Evolutionary conservation across 2,113 vertebrate species (phyloP).

Genomic region (Apteryx mantelli): DNA sequence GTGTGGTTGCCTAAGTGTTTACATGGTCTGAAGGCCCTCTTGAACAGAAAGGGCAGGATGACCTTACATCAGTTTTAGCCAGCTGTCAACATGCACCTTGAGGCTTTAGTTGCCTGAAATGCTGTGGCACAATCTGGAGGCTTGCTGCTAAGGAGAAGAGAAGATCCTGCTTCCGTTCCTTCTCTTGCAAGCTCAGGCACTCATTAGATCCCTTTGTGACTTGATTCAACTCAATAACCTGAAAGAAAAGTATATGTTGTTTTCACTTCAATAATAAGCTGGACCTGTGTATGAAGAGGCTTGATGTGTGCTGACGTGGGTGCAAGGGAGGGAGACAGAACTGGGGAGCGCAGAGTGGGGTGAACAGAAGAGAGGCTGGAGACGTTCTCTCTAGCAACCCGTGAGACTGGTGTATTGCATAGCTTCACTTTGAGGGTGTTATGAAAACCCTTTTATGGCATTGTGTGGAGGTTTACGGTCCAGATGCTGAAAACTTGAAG

Average conservation of each 20-base stretch:
- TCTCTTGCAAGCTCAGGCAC: not conserved
- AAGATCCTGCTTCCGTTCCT: not conserved
- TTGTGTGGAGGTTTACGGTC: not conserved
- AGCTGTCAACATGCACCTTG: not conserved
- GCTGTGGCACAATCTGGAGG: not conserved
- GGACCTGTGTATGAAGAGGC: not conserved
- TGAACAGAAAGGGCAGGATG: not conserved
- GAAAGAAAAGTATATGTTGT: not conserved
- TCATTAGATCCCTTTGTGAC: not conserved
- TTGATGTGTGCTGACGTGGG: not conserved
- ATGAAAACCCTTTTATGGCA: too few relatives aligned
- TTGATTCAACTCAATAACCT: not conserved
- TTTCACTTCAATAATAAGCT: not conserved
- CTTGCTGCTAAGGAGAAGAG: not conserved
- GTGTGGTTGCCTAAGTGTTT: not conserved
- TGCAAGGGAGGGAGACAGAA: not conserved
- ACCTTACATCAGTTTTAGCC: not conserved
- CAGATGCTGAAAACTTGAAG: not conserved
- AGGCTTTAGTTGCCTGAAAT: not conserved
- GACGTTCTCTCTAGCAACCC: not conserved
- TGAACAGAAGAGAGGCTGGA: too few relatives aligned
- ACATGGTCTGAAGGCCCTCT: not conserved
- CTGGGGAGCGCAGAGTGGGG: not conserved
- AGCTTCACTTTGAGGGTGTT: not conserved
- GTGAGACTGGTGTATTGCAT: fast-evolving